Evolutionary conservation across 2,797 vertebrate species (phyloP).

Genomic region (Microhierax caerulescens): DNA sequence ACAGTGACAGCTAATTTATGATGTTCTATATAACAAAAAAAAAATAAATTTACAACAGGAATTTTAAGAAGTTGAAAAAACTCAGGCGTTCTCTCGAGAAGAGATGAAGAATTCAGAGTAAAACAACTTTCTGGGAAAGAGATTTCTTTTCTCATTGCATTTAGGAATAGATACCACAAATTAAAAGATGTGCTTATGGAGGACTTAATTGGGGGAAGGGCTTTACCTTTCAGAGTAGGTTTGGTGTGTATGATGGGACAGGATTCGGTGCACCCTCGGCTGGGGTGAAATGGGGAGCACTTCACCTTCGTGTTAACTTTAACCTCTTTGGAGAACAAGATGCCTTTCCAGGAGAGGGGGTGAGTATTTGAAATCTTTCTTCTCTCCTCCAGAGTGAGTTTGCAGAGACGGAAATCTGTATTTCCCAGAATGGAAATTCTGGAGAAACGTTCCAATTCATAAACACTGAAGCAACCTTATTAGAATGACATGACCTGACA

Average conservation of each 20-base stretch:
- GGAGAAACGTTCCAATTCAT: constrained; percentile 11
- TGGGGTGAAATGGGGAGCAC: not conserved
- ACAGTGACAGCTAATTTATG: constrained; percentile 51
- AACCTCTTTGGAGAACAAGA: not conserved
- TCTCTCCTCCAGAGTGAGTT: not conserved
- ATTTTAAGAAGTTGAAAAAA: not conserved
- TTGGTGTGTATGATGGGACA: not conserved
- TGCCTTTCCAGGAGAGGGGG: not conserved
- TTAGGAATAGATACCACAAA: not conserved
- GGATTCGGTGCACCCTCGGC: not conserved
- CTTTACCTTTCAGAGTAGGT: not conserved
- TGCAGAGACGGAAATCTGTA: not conserved
- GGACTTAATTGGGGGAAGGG: not conserved
- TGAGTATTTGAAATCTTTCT: not conserved
- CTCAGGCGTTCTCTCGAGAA: not conserved
- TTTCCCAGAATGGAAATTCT: constrained; percentile 19
- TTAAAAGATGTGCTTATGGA: rapidly evolving
- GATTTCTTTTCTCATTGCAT: not conserved
- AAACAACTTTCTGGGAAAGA: not conserved
- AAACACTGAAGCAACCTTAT: constrained; percentile 26
- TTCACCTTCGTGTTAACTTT: not conserved
- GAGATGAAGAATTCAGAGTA: not conserved
- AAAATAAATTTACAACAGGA: not conserved
- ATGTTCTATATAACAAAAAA: not conserved
- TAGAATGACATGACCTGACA: not conserved